Base-by-base conservation (phyloP, 2,113 vertebrate genomes). In the Hyaena hyaena region DNA sequence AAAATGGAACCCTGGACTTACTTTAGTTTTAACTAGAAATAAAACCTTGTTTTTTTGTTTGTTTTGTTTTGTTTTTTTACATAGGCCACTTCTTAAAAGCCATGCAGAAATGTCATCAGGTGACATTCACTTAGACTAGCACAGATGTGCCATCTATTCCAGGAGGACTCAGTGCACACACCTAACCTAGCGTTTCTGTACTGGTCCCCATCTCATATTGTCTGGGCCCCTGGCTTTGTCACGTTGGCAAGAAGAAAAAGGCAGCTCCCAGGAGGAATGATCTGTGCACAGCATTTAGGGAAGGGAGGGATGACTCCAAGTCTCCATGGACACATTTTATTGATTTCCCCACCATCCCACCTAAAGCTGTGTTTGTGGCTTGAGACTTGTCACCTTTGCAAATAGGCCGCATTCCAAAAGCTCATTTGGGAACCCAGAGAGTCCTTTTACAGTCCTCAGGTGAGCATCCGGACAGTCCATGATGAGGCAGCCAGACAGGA, bases 21-120 rank as follows among this genome's bases (percentile, higher is more conserved):
- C 19, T 86, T 95, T 86, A 35, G 28, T 81, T 91, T 95, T 89
- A 48, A 65, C 82, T 68, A 94, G 28, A 86, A 74, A 80, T 50
- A 89, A 63, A 85, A 63, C 5, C 1, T 48, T 14, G 31, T 28
- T 1, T 71, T 21, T 61, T 73, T 88, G 58, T 35, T 35, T 35
- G 35, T 35, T 35, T 35, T 35, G 35, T 35, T 35, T 35, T 35
- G 35, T 35, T 45, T 24, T 93, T 68, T n/a, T 17, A 58, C 15
- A 58, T 21, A 68, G 61, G 50, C 39, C 81, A n/a, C 63, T 89
- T 86, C 87, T 93, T 82, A 69, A 90, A 66, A 90, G 19, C 7
- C n/a, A 17, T 15, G 9, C 69, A 74, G 58, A 76, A 95, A 74
- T 43, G 61, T 50, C 33, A 63, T 81, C 35, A 82, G 23, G 23